Evolutionary conservation across 2,797 vertebrate species (phyloP).

Genomic region (Pangasius larnaudii): DNA sequence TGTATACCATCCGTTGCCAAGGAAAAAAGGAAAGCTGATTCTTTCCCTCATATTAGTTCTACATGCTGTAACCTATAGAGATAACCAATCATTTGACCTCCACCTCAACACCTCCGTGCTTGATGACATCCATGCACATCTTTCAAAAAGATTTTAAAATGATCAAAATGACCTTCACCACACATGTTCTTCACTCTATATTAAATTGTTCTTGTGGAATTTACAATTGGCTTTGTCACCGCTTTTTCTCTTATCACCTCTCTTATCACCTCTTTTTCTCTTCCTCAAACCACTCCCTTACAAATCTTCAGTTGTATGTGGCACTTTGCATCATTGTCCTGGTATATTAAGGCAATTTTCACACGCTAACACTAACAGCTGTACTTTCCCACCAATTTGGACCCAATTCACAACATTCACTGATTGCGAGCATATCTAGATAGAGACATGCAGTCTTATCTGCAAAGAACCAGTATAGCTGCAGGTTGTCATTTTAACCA

Average conservation of each 20-base stretch:
- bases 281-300: not conserved
- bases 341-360: not conserved
- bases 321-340: not conserved
- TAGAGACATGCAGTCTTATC: constrained; percentile 22
- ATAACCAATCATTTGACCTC: not conserved
- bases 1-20: not conserved
- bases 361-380: not conserved
- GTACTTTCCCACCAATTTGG: not conserved
- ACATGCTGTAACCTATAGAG: not conserved
- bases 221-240: not conserved
- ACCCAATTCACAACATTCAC: not conserved
- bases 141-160: not conserved
- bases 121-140: not conserved
- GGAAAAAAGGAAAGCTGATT: not conserved
- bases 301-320: not conserved
- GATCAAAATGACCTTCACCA: not conserved
- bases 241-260: not conserved
- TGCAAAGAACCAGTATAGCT: constrained; percentile 21
- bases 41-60: not conserved
- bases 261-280: not conserved
- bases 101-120: not conserved
- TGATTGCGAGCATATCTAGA: not conserved
- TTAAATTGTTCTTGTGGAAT: not conserved
- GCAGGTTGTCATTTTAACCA: constrained; percentile 20
- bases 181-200: not conserved